A percentile compares a stretch with the other conserved stretches of the same genome.
Evolutionary conservation across 2,888 invertebrate species (phyloP).

Genomic region (Chloroclysta siterata): DNA sequence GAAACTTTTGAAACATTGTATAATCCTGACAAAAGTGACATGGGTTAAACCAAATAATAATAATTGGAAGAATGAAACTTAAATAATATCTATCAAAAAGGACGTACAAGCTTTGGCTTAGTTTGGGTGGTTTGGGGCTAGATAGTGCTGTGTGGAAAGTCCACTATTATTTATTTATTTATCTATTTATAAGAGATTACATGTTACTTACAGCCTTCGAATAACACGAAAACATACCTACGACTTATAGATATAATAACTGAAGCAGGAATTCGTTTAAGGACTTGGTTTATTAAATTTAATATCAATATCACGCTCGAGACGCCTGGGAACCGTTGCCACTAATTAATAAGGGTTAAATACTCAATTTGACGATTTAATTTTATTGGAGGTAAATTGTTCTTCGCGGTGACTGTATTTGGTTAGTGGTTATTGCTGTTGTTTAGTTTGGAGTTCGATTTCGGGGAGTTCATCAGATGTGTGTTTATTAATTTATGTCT

Average conservation of each 20-base stretch:
- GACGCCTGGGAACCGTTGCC: constrained; percentile 50
- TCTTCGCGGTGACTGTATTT: constrained; percentile 27
- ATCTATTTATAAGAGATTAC: no score
- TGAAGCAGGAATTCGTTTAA: constrained; percentile 38
- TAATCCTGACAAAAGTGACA: no score
- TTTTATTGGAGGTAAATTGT: constrained; percentile 39
- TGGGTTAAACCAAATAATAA: no score
- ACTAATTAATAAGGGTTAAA: constrained; percentile 64
- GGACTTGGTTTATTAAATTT: constrained; percentile 68
- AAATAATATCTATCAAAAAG: no score
- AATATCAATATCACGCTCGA: constrained; percentile 75
- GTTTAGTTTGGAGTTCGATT: not conserved
- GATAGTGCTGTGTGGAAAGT: no score
- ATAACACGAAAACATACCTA: constrained; percentile 4
- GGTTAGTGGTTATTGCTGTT: constrained; percentile 1
- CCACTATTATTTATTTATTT: no score
- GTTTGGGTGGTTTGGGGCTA: no score
- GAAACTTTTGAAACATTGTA: no score
- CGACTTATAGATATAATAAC: constrained; percentile 26
- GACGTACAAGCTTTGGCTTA: no score
- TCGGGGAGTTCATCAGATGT: not conserved
- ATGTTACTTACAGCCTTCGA: no score
- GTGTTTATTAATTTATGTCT: no score
- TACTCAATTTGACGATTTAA: constrained; percentile 56
- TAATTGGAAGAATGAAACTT: no score